These are phyloP conservation scores for Schizotus pectinicornis DNA, from an alignment of 2,888 invertebrate genomes.

Conservation along the genomic window DNA sequence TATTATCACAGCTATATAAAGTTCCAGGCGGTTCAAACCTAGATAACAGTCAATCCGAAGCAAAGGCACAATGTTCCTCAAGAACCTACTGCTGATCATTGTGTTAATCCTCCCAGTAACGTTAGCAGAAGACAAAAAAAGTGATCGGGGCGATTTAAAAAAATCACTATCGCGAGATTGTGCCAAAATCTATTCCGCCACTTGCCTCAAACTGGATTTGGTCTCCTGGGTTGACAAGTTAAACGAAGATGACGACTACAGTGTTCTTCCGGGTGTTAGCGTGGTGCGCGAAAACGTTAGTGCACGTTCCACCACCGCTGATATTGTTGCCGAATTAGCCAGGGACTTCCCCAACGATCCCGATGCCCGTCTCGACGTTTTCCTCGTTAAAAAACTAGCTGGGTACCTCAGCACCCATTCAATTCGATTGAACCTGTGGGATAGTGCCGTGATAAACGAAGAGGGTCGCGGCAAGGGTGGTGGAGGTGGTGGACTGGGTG, in stretches of 20 bases:
- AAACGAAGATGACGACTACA: conserved; percentile 69
- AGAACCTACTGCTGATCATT: background rate
- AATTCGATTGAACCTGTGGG: conserved; percentile 69
- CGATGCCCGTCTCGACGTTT: conserved; percentile 75
- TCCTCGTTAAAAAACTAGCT: conserved; percentile 70
- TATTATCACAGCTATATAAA: too few species aligned
- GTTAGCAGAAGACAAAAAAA: background rate
- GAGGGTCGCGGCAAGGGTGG: conserved; percentile 39
- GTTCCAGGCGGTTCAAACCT: too few species aligned
- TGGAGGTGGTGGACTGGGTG: conserved; percentile 46
- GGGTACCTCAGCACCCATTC: conserved; percentile 73
- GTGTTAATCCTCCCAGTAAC: background rate
- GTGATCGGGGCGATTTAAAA: conserved; percentile 34
- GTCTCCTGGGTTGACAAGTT: conserved; percentile 75
- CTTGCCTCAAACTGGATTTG: conserved; percentile 77
- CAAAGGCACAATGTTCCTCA: background rate
- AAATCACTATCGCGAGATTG: conserved; percentile 58
- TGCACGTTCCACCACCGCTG: conserved; percentile 62
- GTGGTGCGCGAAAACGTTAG: conserved; percentile 67
- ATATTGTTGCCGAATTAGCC: conserved; percentile 74
- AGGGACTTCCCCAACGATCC: conserved; percentile 75
- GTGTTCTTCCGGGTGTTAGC: conserved; percentile 73
- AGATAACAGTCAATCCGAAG: background rate
- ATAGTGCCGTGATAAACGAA: conserved; percentile 28
- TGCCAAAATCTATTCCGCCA: conserved; percentile 66